A percentile compares a stretch with the other conserved stretches of the same genome.
Evolutionary conservation across 92 coral and sea anemone genomes (phyloP).

Genomic region (Muricea muricata): DNA sequence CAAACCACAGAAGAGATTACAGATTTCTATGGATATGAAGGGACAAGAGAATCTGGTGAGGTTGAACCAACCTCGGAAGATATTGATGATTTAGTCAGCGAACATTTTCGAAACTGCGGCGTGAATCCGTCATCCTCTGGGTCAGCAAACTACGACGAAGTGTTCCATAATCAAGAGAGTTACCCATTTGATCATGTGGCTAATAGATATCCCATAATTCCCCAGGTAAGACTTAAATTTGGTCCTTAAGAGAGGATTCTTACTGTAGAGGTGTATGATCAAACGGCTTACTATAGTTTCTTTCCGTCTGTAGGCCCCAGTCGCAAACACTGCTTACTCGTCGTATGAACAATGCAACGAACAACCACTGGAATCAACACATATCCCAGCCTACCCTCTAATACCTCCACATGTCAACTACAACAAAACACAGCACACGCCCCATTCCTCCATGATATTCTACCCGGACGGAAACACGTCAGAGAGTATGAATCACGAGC

Average conservation of each 20-base stretch:
- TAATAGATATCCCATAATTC: neutral
- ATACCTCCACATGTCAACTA: neutral
- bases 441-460: conserved; percentile 31
- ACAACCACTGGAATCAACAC: neutral
- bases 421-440: conserved; percentile 1
- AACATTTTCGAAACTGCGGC: conserved; percentile 95
- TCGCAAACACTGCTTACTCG: neutral
- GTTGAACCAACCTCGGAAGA: conserved; percentile 68
- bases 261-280: no score
- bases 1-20: conserved; percentile 53
- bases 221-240: neutral
- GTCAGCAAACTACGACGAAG: conserved; percentile 9
- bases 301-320: neutral
- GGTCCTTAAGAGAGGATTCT: neutral
- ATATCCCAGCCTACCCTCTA: neutral
- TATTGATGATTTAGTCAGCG: conserved; percentile 91
- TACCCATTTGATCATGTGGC: neutral
- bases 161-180: neutral
- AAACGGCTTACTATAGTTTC: neutral
- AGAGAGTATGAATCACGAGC: neutral
- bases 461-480: conserved; percentile 31
- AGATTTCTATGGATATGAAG: conserved; percentile 65
- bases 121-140: conserved; percentile 55
- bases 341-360: neutral
- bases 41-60: conserved; percentile 58